Percentiles rank a stretch among this genome's conserved stretches.
These are phyloP conservation scores for Linyphia triangularis DNA, from an alignment of 2,888 invertebrate species.

Conservation along the genomic window DNA sequence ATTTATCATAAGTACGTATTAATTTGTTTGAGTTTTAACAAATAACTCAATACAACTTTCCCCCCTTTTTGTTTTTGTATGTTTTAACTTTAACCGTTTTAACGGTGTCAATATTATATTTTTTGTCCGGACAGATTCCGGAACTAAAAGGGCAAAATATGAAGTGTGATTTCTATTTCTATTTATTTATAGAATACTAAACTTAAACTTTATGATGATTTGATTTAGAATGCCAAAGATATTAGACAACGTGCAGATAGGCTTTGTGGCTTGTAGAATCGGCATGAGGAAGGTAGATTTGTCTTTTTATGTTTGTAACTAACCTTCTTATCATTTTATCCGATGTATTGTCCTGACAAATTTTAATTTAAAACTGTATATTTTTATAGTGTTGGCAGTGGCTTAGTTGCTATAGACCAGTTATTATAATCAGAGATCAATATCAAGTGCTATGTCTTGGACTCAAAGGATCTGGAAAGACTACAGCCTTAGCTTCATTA, in stretches of 20 bases:
- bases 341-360: neutral
- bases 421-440: constrained; percentile 76
- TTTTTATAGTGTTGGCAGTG: constrained; percentile 77
- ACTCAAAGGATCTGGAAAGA: constrained; percentile 76
- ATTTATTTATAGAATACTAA: neutral
- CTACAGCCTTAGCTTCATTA: constrained; percentile 76
- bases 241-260: constrained; percentile 70
- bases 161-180: neutral
- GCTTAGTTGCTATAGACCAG: constrained; percentile 76
- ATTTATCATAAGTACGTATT: too few relatives aligned
- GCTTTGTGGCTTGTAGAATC: constrained; percentile 76
- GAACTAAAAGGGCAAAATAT: constrained; percentile 39
- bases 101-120: constrained; percentile 45
- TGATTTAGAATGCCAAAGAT: constrained; percentile 67
- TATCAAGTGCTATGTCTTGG: constrained; percentile 77
- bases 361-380: neutral
- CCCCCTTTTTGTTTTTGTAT: neutral
- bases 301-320: neutral
- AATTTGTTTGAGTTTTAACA: too few relatives aligned
- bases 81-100: neutral
- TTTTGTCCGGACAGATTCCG: neutral
- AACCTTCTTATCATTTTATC: neutral
- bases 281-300: constrained; percentile 76
- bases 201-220: neutral
- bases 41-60: neutral